Conservation (phyloP, 2,113 vertebrate species). For the human (Homo sapiens) region GRCh38 chr2:101682001-101682500, state of each 20-base stretch:
- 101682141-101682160: background rate
- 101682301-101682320: fast-evolving
- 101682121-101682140: background rate
- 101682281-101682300: background rate
- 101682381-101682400: background rate
- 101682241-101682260: background rate
- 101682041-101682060: too few relatives aligned
- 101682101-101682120: background rate
- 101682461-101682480: background rate
- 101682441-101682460: fast-evolving
- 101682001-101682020: too few relatives aligned
- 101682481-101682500: background rate
- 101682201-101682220: background rate
- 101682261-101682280: too few relatives aligned
- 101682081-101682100: background rate
- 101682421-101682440: background rate
- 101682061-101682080: background rate
- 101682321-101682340: background rate
- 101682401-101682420: background rate
- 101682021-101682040: too few relatives aligned
- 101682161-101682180: background rate
- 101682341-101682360: too few relatives aligned
- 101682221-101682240: background rate
- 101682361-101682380: background rate
- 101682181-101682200: background rate